A percentile compares a stretch with the other conserved stretches of the same genome.
phyloP scores from a whole-genome alignment of 2,113 vertebrate species.

The Lycaon pictus region DNA sequence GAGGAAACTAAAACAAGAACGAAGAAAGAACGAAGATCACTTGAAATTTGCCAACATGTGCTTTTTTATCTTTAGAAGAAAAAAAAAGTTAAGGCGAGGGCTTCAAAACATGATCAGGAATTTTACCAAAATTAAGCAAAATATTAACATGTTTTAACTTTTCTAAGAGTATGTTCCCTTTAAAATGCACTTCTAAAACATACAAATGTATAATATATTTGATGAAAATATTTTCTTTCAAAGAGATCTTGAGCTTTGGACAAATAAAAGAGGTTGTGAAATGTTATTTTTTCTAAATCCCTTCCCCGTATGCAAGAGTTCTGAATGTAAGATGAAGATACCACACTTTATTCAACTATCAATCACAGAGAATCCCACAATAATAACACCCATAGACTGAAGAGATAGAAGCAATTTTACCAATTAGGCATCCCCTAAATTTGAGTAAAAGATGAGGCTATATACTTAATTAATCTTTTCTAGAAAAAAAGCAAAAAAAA shows the following conservation, averaged over 20 bases:
- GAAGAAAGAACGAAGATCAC: constrained; percentile 34
- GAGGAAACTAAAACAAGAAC: constrained; percentile 32
- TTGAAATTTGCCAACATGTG: constrained; percentile 30
- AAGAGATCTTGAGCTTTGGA: constrained; percentile 3
- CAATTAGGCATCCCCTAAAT: not conserved
- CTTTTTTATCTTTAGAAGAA: constrained; percentile 28
- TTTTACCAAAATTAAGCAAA: constrained; percentile 24
- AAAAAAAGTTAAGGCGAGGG: not conserved
- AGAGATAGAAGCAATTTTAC: constrained; percentile 27
- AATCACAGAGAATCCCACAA: not conserved
- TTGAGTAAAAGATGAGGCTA: not conserved
- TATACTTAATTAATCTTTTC: constrained; percentile 5
- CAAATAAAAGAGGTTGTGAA: constrained; percentile 41
- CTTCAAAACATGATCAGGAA: constrained; percentile 50
- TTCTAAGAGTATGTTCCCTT: not conserved
- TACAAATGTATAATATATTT: constrained; percentile 8
- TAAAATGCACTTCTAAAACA: constrained; percentile 46
- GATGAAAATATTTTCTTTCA: constrained; percentile 40
- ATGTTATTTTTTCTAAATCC: constrained; percentile 24
- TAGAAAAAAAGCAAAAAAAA: not conserved
- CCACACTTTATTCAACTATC: not conserved
- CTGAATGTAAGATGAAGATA: not conserved
- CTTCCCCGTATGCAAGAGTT: not conserved
- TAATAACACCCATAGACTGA: not conserved
- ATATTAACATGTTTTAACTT: not conserved